These are phyloP conservation scores for Lypha dubia DNA, from an alignment of 2,888 invertebrate genomes.

Conservation along the genomic window DNA sequence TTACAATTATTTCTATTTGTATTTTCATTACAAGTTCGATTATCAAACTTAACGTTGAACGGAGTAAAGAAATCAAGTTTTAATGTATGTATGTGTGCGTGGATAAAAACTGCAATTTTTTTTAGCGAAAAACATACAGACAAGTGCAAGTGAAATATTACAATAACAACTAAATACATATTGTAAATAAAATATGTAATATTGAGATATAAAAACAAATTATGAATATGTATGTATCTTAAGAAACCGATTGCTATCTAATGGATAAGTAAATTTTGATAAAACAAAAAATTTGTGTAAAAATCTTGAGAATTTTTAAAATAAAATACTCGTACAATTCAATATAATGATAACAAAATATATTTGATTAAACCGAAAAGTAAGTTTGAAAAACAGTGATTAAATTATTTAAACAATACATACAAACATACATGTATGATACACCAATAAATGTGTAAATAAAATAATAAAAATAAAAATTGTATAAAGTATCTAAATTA, in stretches of 20 bases:
- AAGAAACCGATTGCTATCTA: not conserved
- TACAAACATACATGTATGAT: too few relatives aligned
- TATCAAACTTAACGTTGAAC: conserved; percentile 41
- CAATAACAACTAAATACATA: not conserved
- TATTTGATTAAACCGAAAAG: conserved; percentile 20
- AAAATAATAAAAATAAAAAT: too few relatives aligned
- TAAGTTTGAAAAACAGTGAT: conserved; percentile 24
- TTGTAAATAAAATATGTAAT: not conserved
- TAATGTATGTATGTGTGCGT: conserved; percentile 15
- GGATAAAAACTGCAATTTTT: conserved; percentile 35
- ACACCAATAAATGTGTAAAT: too few relatives aligned
- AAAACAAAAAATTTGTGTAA: not conserved
- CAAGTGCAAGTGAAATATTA: conserved; percentile 49
- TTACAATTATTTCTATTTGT: conserved; percentile 32
- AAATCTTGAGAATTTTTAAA: not conserved
- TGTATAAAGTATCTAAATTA: too few relatives aligned
- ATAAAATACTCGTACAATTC: not conserved
- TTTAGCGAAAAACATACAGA: conserved; percentile 31
- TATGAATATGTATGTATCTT: too few relatives aligned
- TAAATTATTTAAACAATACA: not conserved
- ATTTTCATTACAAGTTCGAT: conserved; percentile 41
- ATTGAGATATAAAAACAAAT: not conserved
- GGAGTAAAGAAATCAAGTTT: conserved; percentile 35
- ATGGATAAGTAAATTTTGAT: not conserved
- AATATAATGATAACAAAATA: not conserved